Conservation (phyloP, 2,797 vertebrate species). For the Pipistrellus pygmaeus region DNA sequence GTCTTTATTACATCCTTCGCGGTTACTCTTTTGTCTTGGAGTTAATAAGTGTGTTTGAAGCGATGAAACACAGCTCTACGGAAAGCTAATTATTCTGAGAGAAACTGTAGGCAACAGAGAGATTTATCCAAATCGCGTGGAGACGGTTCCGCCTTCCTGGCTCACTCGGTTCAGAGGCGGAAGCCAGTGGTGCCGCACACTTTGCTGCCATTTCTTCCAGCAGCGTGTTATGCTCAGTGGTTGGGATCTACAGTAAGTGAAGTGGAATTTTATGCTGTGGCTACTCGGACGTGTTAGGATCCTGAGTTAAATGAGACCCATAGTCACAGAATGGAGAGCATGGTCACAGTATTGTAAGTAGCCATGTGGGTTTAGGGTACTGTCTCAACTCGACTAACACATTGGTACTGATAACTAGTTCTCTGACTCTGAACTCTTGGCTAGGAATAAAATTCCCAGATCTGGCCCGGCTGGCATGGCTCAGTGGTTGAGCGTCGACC, state of each 20-base stretch:
- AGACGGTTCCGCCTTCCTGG: background rate
- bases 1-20: background rate
- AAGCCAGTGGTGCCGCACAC: background rate
- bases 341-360: background rate
- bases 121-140: slow-evolving; percentile 5
- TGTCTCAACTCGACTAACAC: background rate
- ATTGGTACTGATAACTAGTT: slow-evolving; percentile 1
- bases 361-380: background rate
- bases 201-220: background rate
- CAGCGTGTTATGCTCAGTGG: background rate
- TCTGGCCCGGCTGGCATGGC: background rate
- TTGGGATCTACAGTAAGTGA: background rate
- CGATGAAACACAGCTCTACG: background rate
- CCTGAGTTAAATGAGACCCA: background rate
- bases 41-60: slow-evolving; percentile 12
- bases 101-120: background rate
- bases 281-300: background rate
- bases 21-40: background rate
- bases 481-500: too few species aligned
- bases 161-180: background rate
- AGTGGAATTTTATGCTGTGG: background rate
- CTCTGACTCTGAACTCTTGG: background rate
- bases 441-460: slow-evolving; percentile 15
- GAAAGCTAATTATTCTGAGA: slow-evolving; percentile 3
- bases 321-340: background rate